Percentiles rank a stretch among this genome's conserved stretches.
These are phyloP conservation scores for Morpho deidamia DNA, from an alignment of 2,888 invertebrate genomes.

Conservation along the genomic window DNA sequence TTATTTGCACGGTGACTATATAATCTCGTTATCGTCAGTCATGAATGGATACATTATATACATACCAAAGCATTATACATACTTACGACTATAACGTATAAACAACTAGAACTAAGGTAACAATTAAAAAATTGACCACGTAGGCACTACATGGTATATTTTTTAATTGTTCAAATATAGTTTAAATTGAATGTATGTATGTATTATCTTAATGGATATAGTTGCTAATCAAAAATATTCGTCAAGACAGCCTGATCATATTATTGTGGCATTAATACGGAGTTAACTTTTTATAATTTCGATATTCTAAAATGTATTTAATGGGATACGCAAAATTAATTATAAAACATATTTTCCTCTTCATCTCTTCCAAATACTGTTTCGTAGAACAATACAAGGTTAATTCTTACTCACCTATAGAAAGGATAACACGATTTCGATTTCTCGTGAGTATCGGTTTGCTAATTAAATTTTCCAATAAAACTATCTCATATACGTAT, in stretches of 20 bases:
- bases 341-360: conserved; percentile 18
- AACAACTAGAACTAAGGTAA: too few relatives aligned
- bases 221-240: too few relatives aligned
- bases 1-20: conserved; percentile 12
- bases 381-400: conserved; percentile 25
- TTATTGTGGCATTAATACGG: too few relatives aligned
- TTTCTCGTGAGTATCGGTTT: conserved; percentile 2
- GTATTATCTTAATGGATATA: too few relatives aligned
- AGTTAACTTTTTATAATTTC: too few relatives aligned
- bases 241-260: too few relatives aligned
- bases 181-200: too few relatives aligned
- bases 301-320: not conserved
- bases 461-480: not conserved
- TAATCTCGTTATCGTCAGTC: conserved; percentile 3
- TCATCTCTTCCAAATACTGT: conserved; percentile 10
- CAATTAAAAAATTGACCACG: too few relatives aligned
- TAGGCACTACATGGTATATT: too few relatives aligned
- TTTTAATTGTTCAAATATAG: too few relatives aligned
- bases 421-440: conserved; percentile 21
- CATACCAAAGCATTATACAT: not conserved
- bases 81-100: too few relatives aligned
- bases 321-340: not conserved
- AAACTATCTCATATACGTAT: not conserved
- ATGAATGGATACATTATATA: not conserved
- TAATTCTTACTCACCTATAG: conserved; percentile 15